Evolutionary conservation across 2,113 vertebrate genomes (phyloP).

Genomic region (Rhinopomastus cyanomelas): DNA sequence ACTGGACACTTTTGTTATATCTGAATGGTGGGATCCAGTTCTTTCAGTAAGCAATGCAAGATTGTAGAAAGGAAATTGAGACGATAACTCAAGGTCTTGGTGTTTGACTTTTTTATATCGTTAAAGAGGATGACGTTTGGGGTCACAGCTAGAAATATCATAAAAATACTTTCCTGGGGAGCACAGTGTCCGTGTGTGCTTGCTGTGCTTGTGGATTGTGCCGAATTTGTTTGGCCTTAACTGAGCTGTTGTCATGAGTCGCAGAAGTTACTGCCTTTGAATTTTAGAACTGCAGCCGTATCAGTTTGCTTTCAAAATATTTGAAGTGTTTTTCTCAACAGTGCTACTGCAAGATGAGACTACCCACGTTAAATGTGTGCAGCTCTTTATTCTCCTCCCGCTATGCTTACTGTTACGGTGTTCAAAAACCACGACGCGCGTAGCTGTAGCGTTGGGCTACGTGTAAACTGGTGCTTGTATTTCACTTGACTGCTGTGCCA

Average conservation of each 20-base stretch:
- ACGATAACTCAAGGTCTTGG: background rate
- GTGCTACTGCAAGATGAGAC: background rate
- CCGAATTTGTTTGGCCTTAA: background rate
- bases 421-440: background rate
- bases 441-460: background rate
- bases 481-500: background rate
- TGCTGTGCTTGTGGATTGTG: background rate
- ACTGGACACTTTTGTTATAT: background rate
- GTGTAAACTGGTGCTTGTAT: background rate
- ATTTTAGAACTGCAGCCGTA: background rate
- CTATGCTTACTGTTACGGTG: background rate
- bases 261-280: background rate
- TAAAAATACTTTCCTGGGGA: background rate
- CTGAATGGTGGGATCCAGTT: background rate
- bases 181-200: background rate
- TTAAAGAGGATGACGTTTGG: background rate
- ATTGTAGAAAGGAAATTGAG: background rate
- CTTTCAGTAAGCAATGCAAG: background rate
- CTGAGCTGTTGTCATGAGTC: background rate
- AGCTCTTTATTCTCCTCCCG: background rate
- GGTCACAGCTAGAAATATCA: background rate
- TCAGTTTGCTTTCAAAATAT: background rate
- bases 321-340: background rate
- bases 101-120: background rate
- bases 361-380: background rate